phyloP scores from a whole-genome alignment of 1,140 invertebrate genomes.

The Macrostomum lignano region DNA sequence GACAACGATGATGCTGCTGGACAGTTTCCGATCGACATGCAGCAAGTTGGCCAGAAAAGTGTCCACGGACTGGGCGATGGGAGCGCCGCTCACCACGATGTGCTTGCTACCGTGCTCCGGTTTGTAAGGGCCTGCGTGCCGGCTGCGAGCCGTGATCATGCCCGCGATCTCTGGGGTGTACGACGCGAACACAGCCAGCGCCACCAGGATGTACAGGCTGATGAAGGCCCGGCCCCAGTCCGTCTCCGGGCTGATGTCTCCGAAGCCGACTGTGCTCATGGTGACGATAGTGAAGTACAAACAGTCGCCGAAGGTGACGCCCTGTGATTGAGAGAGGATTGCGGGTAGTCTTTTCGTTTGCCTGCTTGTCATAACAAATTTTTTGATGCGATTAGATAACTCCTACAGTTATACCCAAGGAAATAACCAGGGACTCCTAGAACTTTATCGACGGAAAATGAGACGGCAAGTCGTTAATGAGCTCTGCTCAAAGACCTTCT shows the following conservation, averaged over 20 bases:
- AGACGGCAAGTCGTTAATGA: no score
- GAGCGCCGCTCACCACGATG: slow-evolving; percentile 8
- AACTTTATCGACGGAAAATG: no score
- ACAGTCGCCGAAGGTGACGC: slow-evolving; percentile 82
- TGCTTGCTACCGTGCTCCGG: slow-evolving; percentile 6
- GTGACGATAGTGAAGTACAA: slow-evolving; percentile 94
- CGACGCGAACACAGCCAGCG: slow-evolving; percentile 46
- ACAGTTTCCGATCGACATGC: slow-evolving; percentile 7
- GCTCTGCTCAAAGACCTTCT: no score
- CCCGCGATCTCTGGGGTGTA: slow-evolving; percentile 8
- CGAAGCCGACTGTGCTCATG: slow-evolving; percentile 94
- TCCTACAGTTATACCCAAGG: no score
- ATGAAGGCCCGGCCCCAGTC: slow-evolving; percentile 80
- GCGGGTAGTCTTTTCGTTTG: no score
- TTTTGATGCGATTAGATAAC: no score
- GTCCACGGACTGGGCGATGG: slow-evolving; percentile 5
- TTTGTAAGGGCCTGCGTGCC: slow-evolving; percentile 7
- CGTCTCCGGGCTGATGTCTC: slow-evolving; percentile 83
- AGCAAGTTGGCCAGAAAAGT: slow-evolving; percentile 8
- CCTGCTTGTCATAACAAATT: no score
- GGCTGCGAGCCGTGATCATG: background rate
- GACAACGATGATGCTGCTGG: no score
- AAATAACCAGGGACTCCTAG: no score
- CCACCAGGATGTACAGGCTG: slow-evolving; percentile 91
- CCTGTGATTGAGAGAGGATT: no score